Base-by-base conservation (phyloP, 2,888 invertebrate species). In the Drosophila nr. fundita region DNA sequence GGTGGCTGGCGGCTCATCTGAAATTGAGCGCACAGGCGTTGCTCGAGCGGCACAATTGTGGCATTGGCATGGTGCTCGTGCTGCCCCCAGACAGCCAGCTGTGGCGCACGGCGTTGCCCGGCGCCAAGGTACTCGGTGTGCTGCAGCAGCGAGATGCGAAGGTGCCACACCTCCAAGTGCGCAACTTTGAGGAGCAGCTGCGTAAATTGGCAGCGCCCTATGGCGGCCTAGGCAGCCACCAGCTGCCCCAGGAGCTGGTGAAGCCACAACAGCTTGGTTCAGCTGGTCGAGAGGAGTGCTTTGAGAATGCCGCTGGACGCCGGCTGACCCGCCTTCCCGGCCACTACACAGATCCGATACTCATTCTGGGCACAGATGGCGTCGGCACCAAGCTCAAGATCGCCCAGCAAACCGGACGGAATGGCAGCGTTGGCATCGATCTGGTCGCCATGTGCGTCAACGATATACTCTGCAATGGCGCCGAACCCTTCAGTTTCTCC, bases 361-460 rank as follows among this genome's bases (percentile, higher is more conserved):
- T 99, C 0, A 97, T 99, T 0, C 96, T 99, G 49, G 99, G 99
- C 1, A 97, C 99, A 0, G 99, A 99, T 94, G 99, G 99, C n/a
- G 99, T 99, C 24, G 99, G 99, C 59, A 99, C 99, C 0, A 99
- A 99, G 93, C 94, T 99, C 13, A 97, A 97, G 96, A 95, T 97
- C 73, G 99, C 99, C 0, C 97, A 98, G 92, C 95, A 95, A 82
- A 95, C 95, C 75, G 95, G 95, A 62, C 94, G 95, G 15, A 97
- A 98, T 93, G 94, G 95, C 73, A 96, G 96, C 0, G 96, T 99
- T 73, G 99, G 99, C 40, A 95, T 98, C 69, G 99, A 99, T 94
- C 94, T 99, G 70, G 99, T 99, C 2, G 99, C 99, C 13, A 99
- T 99, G 99, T 99, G 99, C 91, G 99, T 98, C 8, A 99, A 99